phyloP scores from a whole-genome alignment of 2,797 vertebrate genomes.

The Phataginus tetradactyla region DNA sequence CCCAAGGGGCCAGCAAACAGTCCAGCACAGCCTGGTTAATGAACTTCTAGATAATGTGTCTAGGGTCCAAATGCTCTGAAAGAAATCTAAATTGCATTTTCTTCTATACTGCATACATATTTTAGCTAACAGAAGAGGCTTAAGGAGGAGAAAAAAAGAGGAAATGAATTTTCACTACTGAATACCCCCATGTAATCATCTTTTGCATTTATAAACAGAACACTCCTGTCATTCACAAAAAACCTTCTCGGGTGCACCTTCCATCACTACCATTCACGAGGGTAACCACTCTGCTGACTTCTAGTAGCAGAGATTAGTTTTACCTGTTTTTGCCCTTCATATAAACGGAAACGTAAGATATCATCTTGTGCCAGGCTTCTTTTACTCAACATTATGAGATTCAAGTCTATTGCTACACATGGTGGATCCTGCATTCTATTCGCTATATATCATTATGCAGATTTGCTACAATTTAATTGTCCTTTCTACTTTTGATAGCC shows the following conservation, averaged over 20 bases:
- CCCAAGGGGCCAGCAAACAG: not conserved
- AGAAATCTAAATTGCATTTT: not conserved
- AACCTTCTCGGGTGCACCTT: not conserved
- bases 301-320: not conserved
- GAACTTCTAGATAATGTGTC: not conserved
- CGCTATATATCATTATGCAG: not conserved
- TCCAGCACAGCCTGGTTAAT: not conserved
- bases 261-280: not conserved
- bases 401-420: not conserved
- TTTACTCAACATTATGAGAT: not conserved
- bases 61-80: not conserved
- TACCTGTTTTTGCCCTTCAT: not conserved
- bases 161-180: not conserved
- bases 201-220: not conserved
- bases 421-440: not conserved
- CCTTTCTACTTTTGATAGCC: not conserved
- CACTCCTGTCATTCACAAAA: not conserved
- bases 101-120: not conserved
- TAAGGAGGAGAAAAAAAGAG: not conserved
- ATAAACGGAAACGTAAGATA: not conserved
- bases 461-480: not conserved
- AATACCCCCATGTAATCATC: not conserved
- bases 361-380: not conserved
- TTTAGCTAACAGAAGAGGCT: conserved; percentile 3
- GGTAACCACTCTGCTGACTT: not conserved